phyloP scores from a whole-genome alignment of 1,140 invertebrate species.

The Amphibalanus amphitrite region DNA sequence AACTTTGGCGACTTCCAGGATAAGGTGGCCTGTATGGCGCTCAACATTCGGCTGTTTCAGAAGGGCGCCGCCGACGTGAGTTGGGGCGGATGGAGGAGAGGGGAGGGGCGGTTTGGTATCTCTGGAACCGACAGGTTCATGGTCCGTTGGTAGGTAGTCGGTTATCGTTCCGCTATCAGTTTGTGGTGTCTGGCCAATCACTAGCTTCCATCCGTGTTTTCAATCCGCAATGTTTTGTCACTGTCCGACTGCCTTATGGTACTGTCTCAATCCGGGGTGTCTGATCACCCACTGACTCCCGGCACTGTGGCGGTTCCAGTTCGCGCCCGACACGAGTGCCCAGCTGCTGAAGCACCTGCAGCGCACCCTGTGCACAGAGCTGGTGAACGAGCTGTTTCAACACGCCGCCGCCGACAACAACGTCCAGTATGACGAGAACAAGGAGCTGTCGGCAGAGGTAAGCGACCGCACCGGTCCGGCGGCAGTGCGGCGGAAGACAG shows the following conservation, averaged over 20 bases:
- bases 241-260: no score
- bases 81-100: no score
- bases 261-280: conserved; percentile 3
- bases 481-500: no score
- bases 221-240: no score
- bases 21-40: conserved; percentile 49
- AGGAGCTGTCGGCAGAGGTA: conserved; percentile 29
- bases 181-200: neutral
- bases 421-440: conserved; percentile 21
- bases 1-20: conserved; percentile 63
- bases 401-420: conserved; percentile 30
- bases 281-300: neutral
- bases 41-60: conserved; percentile 64
- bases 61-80: conserved; percentile 56
- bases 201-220: neutral
- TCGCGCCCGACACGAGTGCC: conserved; percentile 38
- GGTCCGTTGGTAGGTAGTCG: no score
- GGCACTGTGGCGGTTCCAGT: neutral
- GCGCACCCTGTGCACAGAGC: conserved; percentile 62
- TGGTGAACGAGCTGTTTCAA: conserved; percentile 52
- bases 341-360: conserved; percentile 61
- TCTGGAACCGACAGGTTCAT: no score
- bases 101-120: no score
- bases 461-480: neutral
- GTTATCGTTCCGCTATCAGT: no score